Base-by-base conservation (phyloP, 1,140 invertebrate genomes). In the Achroia grisella region DNA sequence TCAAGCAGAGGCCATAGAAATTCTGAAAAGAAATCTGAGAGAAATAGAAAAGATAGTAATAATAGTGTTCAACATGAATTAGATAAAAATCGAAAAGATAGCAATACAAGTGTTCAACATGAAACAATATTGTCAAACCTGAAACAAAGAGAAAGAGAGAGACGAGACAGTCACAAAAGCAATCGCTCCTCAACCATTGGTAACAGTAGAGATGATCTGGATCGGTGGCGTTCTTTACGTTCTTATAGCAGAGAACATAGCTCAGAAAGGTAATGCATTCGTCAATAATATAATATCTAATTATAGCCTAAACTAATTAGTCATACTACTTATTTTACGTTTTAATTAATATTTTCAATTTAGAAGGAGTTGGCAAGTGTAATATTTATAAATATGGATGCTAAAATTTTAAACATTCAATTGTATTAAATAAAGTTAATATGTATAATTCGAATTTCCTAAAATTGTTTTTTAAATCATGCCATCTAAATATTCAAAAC, bases 211-310 rank as follows among this genome's bases (percentile, higher is more conserved):
- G 81, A 85, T 50, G 78, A 85, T 47, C 57, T 85, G 33, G 81
- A 85, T 43, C 62, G 76, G 27, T 85, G 81, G 81, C 65, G 81
- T 27, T 85, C 81, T 5, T 56, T 81, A 33, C 48, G 81, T 12
- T 85, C 81, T 17, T 85, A 75, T 10, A 85, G 81, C 44, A 62
- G 81, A 39, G 81, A 85, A 53, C 78, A 82, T 10, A 82, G 78
- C 32, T 63, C 75, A 39, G 81, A 85, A 72, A 64, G 81, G 81
- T 84, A 57, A 23, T 23, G 17, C 6, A 23, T 23, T 23, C 2
- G 6, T 23, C 17, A 23, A 3, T 23, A 23, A 23, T 3, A 23
- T 23, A 3, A 23, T 3, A 3, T 3, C 2, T 23, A 3, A 3
- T 23, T 23, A 23, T 23, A 3, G 17, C 17, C n/a, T n/a, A n/a